phyloP scores from a whole-genome alignment of 1,140 invertebrate species.

The Grapholita molesta region DNA sequence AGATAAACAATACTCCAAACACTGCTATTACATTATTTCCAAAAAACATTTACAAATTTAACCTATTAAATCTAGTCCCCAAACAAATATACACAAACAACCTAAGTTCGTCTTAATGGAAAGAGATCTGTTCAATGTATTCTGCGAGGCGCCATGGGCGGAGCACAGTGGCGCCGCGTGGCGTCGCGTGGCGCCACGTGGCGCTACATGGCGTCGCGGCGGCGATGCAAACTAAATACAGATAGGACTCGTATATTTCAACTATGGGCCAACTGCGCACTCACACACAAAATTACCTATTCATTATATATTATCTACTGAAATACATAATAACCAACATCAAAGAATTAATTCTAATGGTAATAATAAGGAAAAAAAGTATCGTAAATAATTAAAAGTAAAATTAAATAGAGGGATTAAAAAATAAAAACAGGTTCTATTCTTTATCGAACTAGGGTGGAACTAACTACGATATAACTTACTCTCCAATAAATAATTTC shows the following conservation, averaged over 20 bases:
- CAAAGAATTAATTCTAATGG: slow-evolving; percentile 69
- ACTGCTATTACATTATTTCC: slow-evolving; percentile 30
- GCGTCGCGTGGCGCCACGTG: background rate
- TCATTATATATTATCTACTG: slow-evolving; percentile 41
- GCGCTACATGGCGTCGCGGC: background rate
- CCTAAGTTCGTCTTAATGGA: slow-evolving; percentile 33
- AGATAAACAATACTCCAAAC: slow-evolving; percentile 36
- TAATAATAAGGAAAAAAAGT: slow-evolving; percentile 55
- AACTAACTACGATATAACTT: slow-evolving; percentile 49
- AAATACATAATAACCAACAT: slow-evolving; percentile 64
- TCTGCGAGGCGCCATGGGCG: background rate
- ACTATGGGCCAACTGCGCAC: slow-evolving; percentile 21
- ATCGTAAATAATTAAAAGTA: slow-evolving; percentile 73
- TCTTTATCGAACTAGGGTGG: slow-evolving; percentile 37
- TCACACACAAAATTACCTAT: slow-evolving; percentile 44
- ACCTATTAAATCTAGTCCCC: slow-evolving; percentile 55
- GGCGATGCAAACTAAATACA: background rate
- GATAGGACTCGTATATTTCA: slow-evolving; percentile 25
- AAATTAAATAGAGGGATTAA: slow-evolving; percentile 67
- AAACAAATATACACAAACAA: slow-evolving; percentile 72
- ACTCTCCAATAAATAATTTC: slow-evolving; percentile 66
- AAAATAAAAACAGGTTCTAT: slow-evolving; percentile 48
- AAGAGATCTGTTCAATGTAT: slow-evolving; percentile 46
- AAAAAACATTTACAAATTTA: slow-evolving; percentile 68
- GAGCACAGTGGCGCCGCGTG: background rate